phyloP scores from a whole-genome alignment of 2,113 vertebrate species.

The Chaenogobius annularis region DNA sequence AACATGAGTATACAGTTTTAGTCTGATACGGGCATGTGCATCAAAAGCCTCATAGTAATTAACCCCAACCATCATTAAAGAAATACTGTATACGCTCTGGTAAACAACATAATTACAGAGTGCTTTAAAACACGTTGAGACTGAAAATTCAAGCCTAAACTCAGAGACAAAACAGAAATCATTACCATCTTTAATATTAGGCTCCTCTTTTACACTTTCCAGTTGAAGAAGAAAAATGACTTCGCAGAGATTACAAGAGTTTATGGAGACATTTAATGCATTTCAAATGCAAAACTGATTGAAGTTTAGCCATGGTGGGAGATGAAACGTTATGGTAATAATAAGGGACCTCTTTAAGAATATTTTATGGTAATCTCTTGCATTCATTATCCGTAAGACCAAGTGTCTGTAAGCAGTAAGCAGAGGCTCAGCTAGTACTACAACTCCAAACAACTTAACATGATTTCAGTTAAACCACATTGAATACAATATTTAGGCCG shows the following conservation, averaged over 20 bases:
- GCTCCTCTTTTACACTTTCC: conserved; percentile 56
- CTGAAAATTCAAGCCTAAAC: conserved; percentile 62
- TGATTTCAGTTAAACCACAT: conserved; percentile 82
- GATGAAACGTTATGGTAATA: conserved; percentile 78
- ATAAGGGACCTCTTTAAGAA: conserved; percentile 77
- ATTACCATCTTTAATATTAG: conserved; percentile 73
- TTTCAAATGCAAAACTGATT: conserved; percentile 82
- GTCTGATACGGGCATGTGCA: conserved; percentile 45
- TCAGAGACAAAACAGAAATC: conserved; percentile 62
- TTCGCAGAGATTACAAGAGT: conserved; percentile 74
- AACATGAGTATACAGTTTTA: conserved; percentile 57
- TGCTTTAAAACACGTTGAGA: conserved; percentile 74
- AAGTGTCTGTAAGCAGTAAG: conserved; percentile 69
- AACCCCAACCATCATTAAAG: conserved; percentile 66
- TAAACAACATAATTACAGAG: conserved; percentile 79
- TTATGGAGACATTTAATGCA: conserved; percentile 75
- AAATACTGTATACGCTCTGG: conserved; percentile 64
- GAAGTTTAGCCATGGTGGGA: conserved; percentile 75
- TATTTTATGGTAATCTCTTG: conserved; percentile 82
- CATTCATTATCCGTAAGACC: conserved; percentile 76
- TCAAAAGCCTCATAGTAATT: conserved; percentile 60
- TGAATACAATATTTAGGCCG: conserved; percentile 77
- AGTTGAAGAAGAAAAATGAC: conserved; percentile 75
- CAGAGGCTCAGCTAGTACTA: conserved; percentile 64
- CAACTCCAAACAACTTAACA: conserved; percentile 77